A percentile compares a stretch with the other conserved stretches of the same genome.
Conservation (phyloP, 2,888 invertebrate genomes). For the Eristalis pertinax region DNA sequence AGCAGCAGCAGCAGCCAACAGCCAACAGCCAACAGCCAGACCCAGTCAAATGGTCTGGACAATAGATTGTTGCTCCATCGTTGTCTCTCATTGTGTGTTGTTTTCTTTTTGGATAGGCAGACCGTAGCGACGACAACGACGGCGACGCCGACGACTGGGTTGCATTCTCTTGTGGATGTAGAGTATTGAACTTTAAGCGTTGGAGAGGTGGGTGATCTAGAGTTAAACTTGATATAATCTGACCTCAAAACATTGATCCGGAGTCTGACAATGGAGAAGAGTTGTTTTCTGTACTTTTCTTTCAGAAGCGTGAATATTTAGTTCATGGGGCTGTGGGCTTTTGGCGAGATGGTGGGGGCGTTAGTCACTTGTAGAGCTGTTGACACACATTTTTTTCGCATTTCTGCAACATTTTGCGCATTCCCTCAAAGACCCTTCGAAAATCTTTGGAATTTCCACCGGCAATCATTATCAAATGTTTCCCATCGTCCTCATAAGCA, state of each 20-base stretch:
- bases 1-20: not conserved
- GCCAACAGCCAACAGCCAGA: not conserved
- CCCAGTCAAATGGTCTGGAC: conserved; percentile 42
- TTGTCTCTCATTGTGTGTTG: not conserved
- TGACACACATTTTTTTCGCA: too few species aligned
- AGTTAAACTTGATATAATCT: conserved; percentile 47
- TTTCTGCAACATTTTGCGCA: too few species aligned
- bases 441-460: too few species aligned
- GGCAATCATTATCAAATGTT: too few species aligned
- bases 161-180: conserved; percentile 25
- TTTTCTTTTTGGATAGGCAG: conserved; percentile 40
- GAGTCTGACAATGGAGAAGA: not conserved
- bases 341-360: not conserved
- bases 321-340: conserved; percentile 9
- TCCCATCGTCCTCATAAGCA: too few species aligned
- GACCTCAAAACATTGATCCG: conserved; percentile 50
- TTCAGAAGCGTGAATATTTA: not conserved
- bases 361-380: too few species aligned
- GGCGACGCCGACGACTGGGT: conserved; percentile 21
- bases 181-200: conserved; percentile 45
- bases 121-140: conserved; percentile 47
- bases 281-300: not conserved
- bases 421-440: too few species aligned
- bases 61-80: not conserved
- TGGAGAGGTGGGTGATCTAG: conserved; percentile 31